Base-by-base conservation (phyloP, 2,113 vertebrate genomes). In the Trematocara nigrifrons region DNA sequence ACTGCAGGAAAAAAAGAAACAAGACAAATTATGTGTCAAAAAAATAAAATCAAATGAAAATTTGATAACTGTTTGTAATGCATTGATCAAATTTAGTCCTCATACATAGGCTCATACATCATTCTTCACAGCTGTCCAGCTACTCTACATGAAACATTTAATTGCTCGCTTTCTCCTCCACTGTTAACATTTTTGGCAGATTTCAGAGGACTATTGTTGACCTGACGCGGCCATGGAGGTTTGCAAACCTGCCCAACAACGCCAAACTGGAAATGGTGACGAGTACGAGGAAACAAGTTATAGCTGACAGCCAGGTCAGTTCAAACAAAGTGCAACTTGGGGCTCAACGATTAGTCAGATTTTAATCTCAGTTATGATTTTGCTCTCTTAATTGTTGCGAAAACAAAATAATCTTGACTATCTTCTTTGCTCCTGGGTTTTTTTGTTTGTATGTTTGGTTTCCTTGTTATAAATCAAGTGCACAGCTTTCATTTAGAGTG, bases 231-330 rank as follows among this genome's bases (percentile, higher is more conserved):
- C 99, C 97, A 83, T 98, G 97, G 98, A 97, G 99, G 79, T 99
- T 98, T 82, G 97, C 99, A 94, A 98, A 97, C 71, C 94, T 99
- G 90, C 99, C 98, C 82, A 99, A 99, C 93, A 99, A 99, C 86
- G 99, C 98, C 86, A 99, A 99, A 91, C 94, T 99, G 93, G 99
- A 99, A 94, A 97, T 99, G 96, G 98, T 99, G 93, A 95, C 97
- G 6, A 91, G 95, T 77, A 91, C 96, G 29, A 95, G 94, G 47
- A 97, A 95, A 45, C 96, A 96, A 31, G 84, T 78, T 29, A 96
- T 83, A 84, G 33, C 51, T 2, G 96, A 96, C 64, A 95, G 91
- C 87, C 94, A 81, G 96, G 98, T 99, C 90, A 5, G 97, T 94
- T 86, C 10, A 49, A 52, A 81, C 10, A 49, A 52, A 81, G 47